Evolutionary conservation across 2,888 invertebrate species (phyloP).

Genomic region (Drosophila differens): DNA sequence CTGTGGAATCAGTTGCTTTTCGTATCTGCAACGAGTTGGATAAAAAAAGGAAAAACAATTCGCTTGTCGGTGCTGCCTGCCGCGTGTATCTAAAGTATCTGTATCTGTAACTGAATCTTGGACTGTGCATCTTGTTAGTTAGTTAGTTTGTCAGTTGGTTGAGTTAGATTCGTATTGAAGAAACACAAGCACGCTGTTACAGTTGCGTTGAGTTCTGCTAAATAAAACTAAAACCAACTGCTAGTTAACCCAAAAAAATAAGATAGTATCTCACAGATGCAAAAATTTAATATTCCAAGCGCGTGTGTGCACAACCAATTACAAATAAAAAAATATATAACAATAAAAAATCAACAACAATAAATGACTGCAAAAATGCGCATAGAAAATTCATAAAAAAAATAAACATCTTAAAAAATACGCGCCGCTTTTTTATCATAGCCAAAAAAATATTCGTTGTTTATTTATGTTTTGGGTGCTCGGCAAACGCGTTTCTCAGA

Average conservation of each 20-base stretch:
- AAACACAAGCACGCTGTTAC: slow-evolving; percentile 6
- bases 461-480: slow-evolving; percentile 64
- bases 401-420: slow-evolving; percentile 36
- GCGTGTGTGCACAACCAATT: slow-evolving; percentile 52
- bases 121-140: slow-evolving; percentile 22
- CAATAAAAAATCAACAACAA: slow-evolving; percentile 20
- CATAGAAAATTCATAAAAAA: slow-evolving; percentile 27
- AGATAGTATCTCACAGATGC: slow-evolving; percentile 37
- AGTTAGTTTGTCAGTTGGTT: slow-evolving; percentile 28
- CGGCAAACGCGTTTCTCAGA: slow-evolving; percentile 14
- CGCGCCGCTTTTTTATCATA: slow-evolving; percentile 33
- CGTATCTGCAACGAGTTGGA: slow-evolving; percentile 75
- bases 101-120: slow-evolving; percentile 16
- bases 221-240: slow-evolving; percentile 49
- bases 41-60: slow-evolving; percentile 37
- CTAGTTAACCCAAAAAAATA: slow-evolving; percentile 7
- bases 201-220: slow-evolving; percentile 42
- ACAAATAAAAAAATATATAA: slow-evolving; percentile 8
- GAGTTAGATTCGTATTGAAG: slow-evolving; percentile 3
- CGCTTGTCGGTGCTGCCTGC: slow-evolving; percentile 55
- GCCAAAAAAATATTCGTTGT: slow-evolving; percentile 56
- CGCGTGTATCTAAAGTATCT: slow-evolving; percentile 29
- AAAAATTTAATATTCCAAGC: slow-evolving; percentile 29
- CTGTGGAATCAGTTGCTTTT: slow-evolving; percentile 62
- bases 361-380: slow-evolving; percentile 54